Conservation (phyloP, 2,888 invertebrate species). For the Byasa hedistus region DNA sequence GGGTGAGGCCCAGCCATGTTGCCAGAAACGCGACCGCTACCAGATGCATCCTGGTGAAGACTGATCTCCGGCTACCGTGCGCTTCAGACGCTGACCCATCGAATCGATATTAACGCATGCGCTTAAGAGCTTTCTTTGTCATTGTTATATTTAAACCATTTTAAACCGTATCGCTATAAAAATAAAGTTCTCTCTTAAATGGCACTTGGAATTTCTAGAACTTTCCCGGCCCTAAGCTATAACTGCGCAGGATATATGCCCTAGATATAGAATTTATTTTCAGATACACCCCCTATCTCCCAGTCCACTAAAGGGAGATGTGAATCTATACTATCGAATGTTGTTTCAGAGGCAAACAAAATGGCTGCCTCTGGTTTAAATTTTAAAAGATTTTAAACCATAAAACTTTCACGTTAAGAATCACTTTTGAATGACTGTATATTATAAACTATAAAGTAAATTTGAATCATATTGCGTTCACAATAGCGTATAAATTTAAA, state of each 20-base stretch:
- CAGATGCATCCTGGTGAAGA: constrained; percentile 29
- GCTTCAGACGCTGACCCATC: constrained; percentile 24
- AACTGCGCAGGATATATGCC: constrained; percentile 18
- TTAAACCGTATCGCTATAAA: not conserved
- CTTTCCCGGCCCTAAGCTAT: constrained; percentile 8
- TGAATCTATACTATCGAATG: constrained; percentile 7
- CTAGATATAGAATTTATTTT: constrained; percentile 22
- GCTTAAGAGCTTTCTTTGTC: constrained; percentile 23
- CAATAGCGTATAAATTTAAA: not conserved
- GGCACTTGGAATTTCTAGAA: constrained; percentile 10
- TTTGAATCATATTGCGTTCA: not conserved
- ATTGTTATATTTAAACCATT: not conserved
- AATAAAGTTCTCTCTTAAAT: not conserved
- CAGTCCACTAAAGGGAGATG: not conserved
- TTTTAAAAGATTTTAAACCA: not conserved
- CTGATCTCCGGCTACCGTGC: not conserved
- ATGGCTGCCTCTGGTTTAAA: not conserved
- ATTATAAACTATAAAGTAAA: not conserved
- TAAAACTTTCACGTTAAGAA: not conserved
- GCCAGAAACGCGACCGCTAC: constrained; percentile 30
- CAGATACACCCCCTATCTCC: constrained; percentile 3
- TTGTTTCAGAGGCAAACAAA: not conserved
- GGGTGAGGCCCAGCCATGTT: constrained; percentile 25
- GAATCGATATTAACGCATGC: constrained; percentile 37
- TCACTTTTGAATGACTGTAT: not conserved